Evolutionary conservation across 2,797 vertebrate genomes (phyloP).

Genomic region (Lutjanus argentimaculatus): DNA sequence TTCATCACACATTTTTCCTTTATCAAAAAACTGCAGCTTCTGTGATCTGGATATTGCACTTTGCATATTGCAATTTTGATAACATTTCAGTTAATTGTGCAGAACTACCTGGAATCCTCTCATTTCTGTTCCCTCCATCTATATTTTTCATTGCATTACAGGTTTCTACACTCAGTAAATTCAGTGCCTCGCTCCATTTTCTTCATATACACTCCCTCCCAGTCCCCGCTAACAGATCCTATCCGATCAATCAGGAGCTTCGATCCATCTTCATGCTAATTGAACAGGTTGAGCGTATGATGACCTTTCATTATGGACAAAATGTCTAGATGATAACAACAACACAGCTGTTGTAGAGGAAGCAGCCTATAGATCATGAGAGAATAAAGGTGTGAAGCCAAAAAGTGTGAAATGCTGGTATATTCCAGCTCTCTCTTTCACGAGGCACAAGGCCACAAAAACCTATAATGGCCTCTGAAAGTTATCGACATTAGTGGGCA

Average conservation of each 20-base stretch:
- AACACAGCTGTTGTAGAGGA: background rate
- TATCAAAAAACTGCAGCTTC: no score
- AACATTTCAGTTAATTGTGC: no score
- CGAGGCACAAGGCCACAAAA: conserved; percentile 72
- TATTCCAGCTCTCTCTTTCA: conserved; percentile 67
- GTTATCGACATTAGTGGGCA: conserved; percentile 81
- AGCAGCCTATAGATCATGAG: conserved; percentile 20
- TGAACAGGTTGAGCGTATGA: conserved; percentile 26
- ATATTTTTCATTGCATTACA: background rate
- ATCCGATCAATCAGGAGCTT: conserved; percentile 24
- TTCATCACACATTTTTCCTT: no score
- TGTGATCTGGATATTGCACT: no score
- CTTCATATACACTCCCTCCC: background rate
- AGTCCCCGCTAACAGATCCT: conserved; percentile 3
- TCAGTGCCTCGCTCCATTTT: background rate
- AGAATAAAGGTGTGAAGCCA: conserved; percentile 20
- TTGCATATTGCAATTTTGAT: no score
- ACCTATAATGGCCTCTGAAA: conserved; percentile 81
- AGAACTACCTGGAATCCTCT: background rate
- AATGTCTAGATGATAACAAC: conserved; percentile 27
- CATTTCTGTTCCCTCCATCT: background rate
- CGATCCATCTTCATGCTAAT: conserved; percentile 27
- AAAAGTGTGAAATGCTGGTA: conserved; percentile 21
- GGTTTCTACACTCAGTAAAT: conserved; percentile 9
- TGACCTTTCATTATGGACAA: conserved; percentile 29